Percentiles rank a stretch among this genome's conserved stretches.
Conservation (phyloP, 2,113 vertebrate species). For the Chrysochloris asiatica region DNA sequence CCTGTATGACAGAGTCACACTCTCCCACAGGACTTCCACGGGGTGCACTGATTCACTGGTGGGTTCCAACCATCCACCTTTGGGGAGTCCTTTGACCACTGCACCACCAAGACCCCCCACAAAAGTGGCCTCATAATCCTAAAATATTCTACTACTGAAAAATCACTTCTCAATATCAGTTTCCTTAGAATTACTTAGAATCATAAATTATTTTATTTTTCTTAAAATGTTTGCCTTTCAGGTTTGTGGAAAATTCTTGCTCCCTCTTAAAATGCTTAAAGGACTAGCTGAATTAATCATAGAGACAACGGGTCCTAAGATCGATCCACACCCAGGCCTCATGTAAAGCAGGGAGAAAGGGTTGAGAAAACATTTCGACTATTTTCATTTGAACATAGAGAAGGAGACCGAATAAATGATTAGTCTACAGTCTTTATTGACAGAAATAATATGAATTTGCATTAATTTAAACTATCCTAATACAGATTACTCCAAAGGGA, state of each 20-base stretch:
- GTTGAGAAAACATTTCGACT: slow-evolving; percentile 5
- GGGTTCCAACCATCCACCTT: not conserved
- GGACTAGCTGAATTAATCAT: not conserved
- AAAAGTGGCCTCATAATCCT: not conserved
- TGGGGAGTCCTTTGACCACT: not conserved
- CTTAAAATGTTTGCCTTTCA: not conserved
- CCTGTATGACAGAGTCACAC: not conserved
- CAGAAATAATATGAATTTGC: not conserved
- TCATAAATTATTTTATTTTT: not conserved
- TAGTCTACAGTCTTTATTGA: not conserved
- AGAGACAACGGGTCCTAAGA: not conserved
- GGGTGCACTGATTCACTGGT: no score
- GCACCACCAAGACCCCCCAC: not conserved
- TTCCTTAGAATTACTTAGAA: not conserved
- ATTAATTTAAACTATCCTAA: not conserved
- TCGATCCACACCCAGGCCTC: no score
- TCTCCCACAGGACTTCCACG: not conserved
- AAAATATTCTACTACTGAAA: not conserved
- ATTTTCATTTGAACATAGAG: not conserved
- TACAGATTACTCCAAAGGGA: not conserved
- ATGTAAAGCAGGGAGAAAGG: not conserved
- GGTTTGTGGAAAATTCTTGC: not conserved
- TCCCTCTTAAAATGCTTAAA: not conserved
- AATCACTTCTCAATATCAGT: not conserved
- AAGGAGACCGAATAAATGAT: not conserved